These are phyloP conservation scores for Pterocles orientalis DNA, from an alignment of 2,113 vertebrate genomes.

Conservation along the genomic window DNA sequence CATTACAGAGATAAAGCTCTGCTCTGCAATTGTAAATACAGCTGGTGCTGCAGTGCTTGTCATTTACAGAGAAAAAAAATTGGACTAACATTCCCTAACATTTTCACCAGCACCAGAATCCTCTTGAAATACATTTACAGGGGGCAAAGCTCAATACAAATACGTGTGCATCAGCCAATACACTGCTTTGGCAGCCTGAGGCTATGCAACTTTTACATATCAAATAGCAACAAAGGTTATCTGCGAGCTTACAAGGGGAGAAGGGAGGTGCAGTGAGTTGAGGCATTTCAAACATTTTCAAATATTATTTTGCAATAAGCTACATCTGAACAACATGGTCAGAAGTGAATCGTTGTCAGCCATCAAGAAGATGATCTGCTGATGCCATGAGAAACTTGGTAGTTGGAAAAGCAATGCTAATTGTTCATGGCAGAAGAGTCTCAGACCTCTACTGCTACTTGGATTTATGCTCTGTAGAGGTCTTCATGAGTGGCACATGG, in stretches of 20 bases:
- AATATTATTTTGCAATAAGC: neutral
- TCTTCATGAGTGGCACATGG: neutral
- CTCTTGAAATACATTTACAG: neutral
- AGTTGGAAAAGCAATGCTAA: neutral
- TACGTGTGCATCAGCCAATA: neutral
- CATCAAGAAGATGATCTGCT: neutral
- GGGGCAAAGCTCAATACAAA: neutral
- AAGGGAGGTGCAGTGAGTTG: neutral
- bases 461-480: neutral
- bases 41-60: neutral
- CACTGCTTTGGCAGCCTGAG: neutral
- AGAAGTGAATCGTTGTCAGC: neutral
- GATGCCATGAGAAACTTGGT: neutral
- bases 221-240: neutral
- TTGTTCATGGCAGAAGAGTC: neutral
- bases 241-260: neutral
- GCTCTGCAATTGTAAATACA: constrained; percentile 11
- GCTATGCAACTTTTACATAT: neutral
- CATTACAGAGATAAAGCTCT: constrained; percentile 9
- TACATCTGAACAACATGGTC: neutral
- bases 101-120: constrained; percentile 14
- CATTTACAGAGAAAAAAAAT: neutral
- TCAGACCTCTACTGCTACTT: neutral
- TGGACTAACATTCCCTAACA: neutral
- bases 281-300: neutral